These are phyloP conservation scores for Ochlodes sylvanus DNA, from an alignment of 2,888 invertebrate genomes.

Conservation along the genomic window DNA sequence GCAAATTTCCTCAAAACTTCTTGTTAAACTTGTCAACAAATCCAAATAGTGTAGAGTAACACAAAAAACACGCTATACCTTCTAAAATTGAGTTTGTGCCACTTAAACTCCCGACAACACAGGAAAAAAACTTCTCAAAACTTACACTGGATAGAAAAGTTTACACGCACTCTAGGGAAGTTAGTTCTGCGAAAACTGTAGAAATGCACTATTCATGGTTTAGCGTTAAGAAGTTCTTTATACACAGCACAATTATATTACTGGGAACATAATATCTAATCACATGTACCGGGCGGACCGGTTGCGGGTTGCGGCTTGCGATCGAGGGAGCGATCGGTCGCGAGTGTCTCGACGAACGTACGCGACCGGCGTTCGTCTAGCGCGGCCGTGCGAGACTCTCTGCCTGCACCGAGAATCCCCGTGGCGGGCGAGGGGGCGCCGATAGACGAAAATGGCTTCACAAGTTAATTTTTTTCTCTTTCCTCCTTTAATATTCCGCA, in stretches of 20 bases:
- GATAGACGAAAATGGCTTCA: constrained; percentile 85
- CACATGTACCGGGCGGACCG: constrained; percentile 63
- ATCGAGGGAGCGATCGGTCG: constrained; percentile 41
- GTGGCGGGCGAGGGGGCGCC: constrained; percentile 76
- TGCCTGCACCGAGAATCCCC: constrained; percentile 72
- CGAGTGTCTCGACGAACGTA: constrained; percentile 33
- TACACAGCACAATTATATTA: constrained; percentile 71
- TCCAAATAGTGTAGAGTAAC: constrained; percentile 52
- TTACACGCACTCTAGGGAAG: constrained; percentile 40
- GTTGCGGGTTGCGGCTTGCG: constrained; percentile 60
- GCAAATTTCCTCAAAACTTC: constrained; percentile 53
- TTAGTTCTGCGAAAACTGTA: constrained; percentile 16
- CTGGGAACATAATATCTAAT: constrained; percentile 66
- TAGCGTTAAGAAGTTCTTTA: constrained; percentile 49
- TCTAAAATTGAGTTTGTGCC: constrained; percentile 55
- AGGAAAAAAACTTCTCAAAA: constrained; percentile 60
- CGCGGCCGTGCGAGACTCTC: constrained; percentile 72
- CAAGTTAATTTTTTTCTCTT: constrained; percentile 85
- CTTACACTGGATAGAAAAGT: constrained; percentile 71
- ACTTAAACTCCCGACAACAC: constrained; percentile 52
- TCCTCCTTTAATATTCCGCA: constrained; percentile 85
- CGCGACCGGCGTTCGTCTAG: constrained; percentile 59
- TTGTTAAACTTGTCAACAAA: constrained; percentile 56
- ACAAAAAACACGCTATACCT: constrained; percentile 56
- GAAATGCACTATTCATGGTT: constrained; percentile 26